Conservation (phyloP, 1,140 invertebrate species). For the Lineus longissimus region DNA sequence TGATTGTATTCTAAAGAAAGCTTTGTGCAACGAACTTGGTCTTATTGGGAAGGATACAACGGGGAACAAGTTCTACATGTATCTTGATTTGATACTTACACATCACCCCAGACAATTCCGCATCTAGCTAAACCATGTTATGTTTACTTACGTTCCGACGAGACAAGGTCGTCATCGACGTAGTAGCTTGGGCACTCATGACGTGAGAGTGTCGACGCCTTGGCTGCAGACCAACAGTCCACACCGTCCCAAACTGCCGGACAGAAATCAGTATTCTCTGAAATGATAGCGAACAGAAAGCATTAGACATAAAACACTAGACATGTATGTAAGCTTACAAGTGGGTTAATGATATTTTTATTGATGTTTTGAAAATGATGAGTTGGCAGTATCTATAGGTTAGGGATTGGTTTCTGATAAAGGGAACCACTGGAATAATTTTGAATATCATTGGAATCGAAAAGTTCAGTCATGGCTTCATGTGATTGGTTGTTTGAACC, state of each 20-base stretch:
- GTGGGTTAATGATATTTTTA: neutral
- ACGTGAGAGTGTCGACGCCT: neutral
- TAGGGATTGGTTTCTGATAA: neutral
- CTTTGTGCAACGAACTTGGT: too few species aligned
- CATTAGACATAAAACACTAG: neutral
- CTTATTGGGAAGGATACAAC: too few species aligned
- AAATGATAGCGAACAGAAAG: neutral
- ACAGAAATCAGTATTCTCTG: neutral
- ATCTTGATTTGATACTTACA: neutral
- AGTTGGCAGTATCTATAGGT: neutral
- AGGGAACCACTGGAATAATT: neutral
- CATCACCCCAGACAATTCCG: neutral
- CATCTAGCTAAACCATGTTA: neutral
- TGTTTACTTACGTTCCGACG: neutral
- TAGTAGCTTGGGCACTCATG: neutral
- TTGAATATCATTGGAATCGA: neutral
- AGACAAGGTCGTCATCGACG: neutral
- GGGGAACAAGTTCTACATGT: too few species aligned
- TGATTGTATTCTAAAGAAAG: too few species aligned
- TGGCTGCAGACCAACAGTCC: neutral
- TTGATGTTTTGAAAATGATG: neutral
- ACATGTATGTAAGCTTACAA: neutral
- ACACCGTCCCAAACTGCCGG: conserved; percentile 2
- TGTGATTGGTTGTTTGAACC: too few species aligned
- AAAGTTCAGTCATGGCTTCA: too few species aligned